phyloP scores from a whole-genome alignment of 2,797 vertebrate species.

The Periophthalmus magnuspinnatus region DNA sequence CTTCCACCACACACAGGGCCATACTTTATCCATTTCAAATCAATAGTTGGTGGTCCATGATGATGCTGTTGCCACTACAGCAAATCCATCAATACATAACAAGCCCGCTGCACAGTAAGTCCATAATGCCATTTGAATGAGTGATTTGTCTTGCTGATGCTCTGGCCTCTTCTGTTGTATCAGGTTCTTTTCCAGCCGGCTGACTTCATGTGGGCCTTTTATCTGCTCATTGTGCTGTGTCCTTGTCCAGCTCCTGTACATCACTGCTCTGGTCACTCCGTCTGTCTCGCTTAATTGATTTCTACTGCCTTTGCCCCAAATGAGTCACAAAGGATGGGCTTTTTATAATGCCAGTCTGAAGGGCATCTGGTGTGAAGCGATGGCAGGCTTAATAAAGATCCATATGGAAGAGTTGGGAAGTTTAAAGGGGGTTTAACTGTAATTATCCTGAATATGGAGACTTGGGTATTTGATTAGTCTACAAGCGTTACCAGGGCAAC shows the following conservation, averaged over 20 bases:
- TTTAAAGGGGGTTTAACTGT: conserved; percentile 28
- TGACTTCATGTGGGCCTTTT: conserved; percentile 16
- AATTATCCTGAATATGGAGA: conserved; percentile 15
- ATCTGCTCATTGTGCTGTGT: conserved; percentile 29
- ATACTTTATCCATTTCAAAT: not conserved
- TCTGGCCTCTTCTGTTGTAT: not conserved
- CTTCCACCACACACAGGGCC: too few species aligned
- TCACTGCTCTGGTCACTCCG: conserved; percentile 30
- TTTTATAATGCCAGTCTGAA: conserved; percentile 40
- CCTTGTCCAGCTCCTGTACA: conserved; percentile 30
- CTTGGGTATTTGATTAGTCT: conserved; percentile 17
- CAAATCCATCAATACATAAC: not conserved
- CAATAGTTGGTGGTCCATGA: not conserved
- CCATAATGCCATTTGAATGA: not conserved
- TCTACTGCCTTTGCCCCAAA: conserved; percentile 34
- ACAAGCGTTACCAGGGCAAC: conserved; percentile 1
- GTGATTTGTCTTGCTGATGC: not conserved
- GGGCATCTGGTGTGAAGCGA: conserved; percentile 26
- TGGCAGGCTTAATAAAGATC: conserved; percentile 32
- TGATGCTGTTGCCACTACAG: not conserved
- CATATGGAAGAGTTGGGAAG: conserved; percentile 18
- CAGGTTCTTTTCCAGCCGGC: not conserved
- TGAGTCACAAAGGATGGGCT: conserved; percentile 39
- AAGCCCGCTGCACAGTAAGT: not conserved
- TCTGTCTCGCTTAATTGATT: conserved; percentile 41